Evolutionary conservation across 23 tunicate species (phyloP), one percentile per base, ranked within the genome.

Genomic region (Trididemnum miniatum): DNA sequence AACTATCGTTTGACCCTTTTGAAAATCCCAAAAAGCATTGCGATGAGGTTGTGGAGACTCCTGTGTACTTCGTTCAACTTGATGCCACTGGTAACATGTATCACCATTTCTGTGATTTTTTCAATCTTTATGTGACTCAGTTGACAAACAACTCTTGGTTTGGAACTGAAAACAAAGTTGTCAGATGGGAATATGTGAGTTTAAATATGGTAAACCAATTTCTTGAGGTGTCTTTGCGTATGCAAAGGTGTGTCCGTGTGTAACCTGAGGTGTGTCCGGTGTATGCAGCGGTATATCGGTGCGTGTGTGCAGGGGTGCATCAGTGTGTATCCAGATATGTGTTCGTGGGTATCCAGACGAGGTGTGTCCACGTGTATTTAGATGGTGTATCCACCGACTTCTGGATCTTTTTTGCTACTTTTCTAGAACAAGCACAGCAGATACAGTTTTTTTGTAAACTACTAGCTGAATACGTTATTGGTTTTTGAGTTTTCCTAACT

Each of bases 21-120:
- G 39, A 38, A 29, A 35, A 65, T 30, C 31, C 77, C 35, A 38
- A 62, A 25, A 33, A 39, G 34, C 71, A 88, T 35, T 93, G 98
- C 67, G 98, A 93, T 77, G 87, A 84, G 71, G 72, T 78, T n/a
- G 49, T 93, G 0, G 74, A 84, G 23, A 72, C 75, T 5, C 89
- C 90, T 26, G 84, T 90, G 59, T 35, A 84, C 5, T 88, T 93
- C 35, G 91, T 93, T 26, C 92, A 93, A 72, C 51, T 93, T 80
- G 98, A 93, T 34, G 83, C 79, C 34, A 93, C 93, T 5, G 89
- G 92, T 1, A 93, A 93, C 75, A 80, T 93, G 87, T 93, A 93
- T 65, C 98, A 93, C 72, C 98, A 93, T 69, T 93, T 93, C 81
- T 93, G 98, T 82, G 94, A 93, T 59, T 93, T 93, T 65, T 93